Conservation (phyloP, 92 coral and sea anemone genomes). For the Galaxea fascicularis region DNA sequence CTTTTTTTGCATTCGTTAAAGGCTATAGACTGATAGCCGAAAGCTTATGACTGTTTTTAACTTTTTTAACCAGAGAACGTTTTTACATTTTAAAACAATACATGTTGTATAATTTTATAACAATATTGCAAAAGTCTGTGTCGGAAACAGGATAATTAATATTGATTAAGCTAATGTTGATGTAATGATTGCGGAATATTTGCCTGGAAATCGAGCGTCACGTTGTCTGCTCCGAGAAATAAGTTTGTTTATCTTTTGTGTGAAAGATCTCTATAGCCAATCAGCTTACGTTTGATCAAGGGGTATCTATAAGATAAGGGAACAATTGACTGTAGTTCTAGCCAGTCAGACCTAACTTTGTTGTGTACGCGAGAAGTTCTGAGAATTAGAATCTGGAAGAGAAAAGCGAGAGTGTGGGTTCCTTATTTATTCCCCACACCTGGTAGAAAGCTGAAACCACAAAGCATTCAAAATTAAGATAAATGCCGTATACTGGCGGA, state of each 20-base stretch:
- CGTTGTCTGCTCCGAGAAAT: slow-evolving; percentile 30
- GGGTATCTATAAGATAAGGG: slow-evolving; percentile 27
- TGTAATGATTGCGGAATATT: slow-evolving; percentile 29
- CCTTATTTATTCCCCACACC: slow-evolving; percentile 8
- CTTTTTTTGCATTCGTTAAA: no score
- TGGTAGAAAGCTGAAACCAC: no score
- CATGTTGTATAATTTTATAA: no score
- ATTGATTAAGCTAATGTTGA: slow-evolving; percentile 32
- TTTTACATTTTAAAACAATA: no score
- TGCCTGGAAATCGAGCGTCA: slow-evolving; percentile 28
- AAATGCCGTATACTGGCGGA: no score
- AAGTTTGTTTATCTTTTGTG: no score
- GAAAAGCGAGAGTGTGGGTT: slow-evolving; percentile 32
- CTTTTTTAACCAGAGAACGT: no score
- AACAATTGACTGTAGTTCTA: slow-evolving; percentile 36
- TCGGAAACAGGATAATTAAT: slow-evolving; percentile 25
- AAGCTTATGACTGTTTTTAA: no score
- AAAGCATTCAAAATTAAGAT: no score
- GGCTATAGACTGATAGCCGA: no score
- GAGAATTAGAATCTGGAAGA: slow-evolving; percentile 11
- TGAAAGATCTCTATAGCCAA: slow-evolving; percentile 28
- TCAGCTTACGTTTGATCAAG: slow-evolving; percentile 36
- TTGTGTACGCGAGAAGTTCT: slow-evolving; percentile 38
- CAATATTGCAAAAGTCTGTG: no score
- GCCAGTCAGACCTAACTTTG: slow-evolving; percentile 32